These are phyloP conservation scores for Sipha flava DNA, from an alignment of 1,140 invertebrate genomes.

Conservation along the genomic window DNA sequence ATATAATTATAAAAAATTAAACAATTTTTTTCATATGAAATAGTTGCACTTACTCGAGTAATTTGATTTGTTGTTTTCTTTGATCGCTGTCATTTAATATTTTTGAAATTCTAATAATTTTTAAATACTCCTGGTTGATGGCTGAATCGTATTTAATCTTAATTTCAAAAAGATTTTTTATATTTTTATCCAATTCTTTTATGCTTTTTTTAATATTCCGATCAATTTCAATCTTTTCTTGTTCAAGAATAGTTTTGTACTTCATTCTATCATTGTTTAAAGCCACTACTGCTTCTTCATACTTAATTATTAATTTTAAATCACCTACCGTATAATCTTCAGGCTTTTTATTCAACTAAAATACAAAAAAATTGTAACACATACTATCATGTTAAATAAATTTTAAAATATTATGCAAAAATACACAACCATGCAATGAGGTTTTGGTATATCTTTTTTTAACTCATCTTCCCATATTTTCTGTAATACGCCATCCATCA, in stretches of 20 bases:
- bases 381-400: neutral
- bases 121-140: slow-evolving; percentile 53
- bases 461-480: slow-evolving; percentile 62
- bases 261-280: neutral
- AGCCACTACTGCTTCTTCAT: neutral
- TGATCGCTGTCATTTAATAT: slow-evolving; percentile 25
- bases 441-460: slow-evolving; percentile 57
- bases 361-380: slow-evolving; percentile 39
- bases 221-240: neutral
- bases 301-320: neutral
- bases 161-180: slow-evolving; percentile 49
- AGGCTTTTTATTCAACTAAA: slow-evolving; percentile 20
- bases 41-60: neutral
- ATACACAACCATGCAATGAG: slow-evolving; percentile 52
- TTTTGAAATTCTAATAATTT: slow-evolving; percentile 46
- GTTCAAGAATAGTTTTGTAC: neutral
- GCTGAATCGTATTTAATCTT: slow-evolving; percentile 55
- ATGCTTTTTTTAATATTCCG: slow-evolving; percentile 37
- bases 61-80: neutral
- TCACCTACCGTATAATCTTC: neutral
- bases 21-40: neutral
- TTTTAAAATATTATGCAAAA: neutral
- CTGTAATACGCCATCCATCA: slow-evolving; percentile 68
- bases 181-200: slow-evolving; percentile 52
- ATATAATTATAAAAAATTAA: neutral